phyloP scores from a whole-genome alignment of 1,140 invertebrate genomes.

The Drosophila carrolli region DNA sequence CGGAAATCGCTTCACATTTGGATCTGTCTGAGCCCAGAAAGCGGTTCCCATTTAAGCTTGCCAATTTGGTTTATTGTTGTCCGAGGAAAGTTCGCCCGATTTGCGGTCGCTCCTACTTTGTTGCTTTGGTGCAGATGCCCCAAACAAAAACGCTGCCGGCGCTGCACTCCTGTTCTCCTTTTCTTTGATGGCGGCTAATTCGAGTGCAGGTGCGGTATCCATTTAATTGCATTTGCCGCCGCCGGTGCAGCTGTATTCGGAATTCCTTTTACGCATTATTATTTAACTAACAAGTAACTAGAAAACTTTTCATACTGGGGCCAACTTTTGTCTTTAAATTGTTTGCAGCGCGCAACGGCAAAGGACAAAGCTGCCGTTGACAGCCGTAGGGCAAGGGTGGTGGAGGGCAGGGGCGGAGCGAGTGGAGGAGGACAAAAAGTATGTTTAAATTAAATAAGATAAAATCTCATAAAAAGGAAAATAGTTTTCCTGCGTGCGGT shows the following conservation, averaged over 20 bases:
- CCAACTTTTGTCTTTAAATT: conserved; percentile 77
- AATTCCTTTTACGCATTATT: conserved; percentile 78
- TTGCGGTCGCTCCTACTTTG: neutral
- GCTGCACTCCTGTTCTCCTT: conserved; percentile 3
- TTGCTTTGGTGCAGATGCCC: conserved; percentile 13
- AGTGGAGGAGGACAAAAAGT: conserved; percentile 54
- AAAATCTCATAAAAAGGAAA: conserved; percentile 79
- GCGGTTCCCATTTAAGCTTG: conserved; percentile 7
- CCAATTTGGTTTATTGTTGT: conserved; percentile 48
- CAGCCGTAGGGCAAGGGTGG: conserved; percentile 30
- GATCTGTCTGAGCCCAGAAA: conserved; percentile 1
- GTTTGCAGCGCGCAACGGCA: conserved; percentile 44
- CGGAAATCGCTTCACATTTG: conserved; percentile 39
- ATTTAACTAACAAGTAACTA: conserved; percentile 81
- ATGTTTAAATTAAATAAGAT: conserved; percentile 81
- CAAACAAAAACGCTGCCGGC: conserved; percentile 5
- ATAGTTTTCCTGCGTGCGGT: conserved; percentile 61
- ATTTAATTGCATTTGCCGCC: conserved; percentile 68
- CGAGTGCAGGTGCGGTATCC: conserved; percentile 57
- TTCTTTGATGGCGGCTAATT: conserved; percentile 19
- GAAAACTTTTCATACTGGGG: conserved; percentile 76
- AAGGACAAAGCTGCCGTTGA: conserved; percentile 52
- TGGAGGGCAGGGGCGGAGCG: neutral
- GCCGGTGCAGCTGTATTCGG: conserved; percentile 40
- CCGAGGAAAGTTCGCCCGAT: conserved; percentile 16